These are phyloP conservation scores for Tethea ocularis DNA, from an alignment of 2,888 invertebrate species.

Conservation along the genomic window DNA sequence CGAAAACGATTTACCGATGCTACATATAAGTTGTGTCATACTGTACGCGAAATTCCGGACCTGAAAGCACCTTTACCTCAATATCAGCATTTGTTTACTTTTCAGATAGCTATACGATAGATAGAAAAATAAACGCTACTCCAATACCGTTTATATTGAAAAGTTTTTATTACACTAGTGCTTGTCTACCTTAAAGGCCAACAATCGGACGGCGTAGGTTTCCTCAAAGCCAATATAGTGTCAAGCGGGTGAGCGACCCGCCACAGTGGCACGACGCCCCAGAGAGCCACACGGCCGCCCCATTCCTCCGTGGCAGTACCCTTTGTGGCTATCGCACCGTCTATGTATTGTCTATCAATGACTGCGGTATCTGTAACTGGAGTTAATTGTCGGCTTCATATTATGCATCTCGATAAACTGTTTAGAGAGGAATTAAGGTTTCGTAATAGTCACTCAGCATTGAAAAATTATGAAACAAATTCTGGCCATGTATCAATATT, in stretches of 20 bases:
- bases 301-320: conserved; percentile 63
- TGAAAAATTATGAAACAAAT: too few species aligned
- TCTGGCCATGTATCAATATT: too few species aligned
- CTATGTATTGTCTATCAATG: conserved; percentile 43
- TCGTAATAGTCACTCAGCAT: too few species aligned
- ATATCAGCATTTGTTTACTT: neutral
- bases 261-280: conserved; percentile 73
- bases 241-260: conserved; percentile 63
- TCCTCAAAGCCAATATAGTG: conserved; percentile 63
- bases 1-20: too few species aligned
- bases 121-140: too few species aligned
- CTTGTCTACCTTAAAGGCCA: conserved; percentile 69
- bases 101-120: neutral
- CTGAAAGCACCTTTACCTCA: neutral
- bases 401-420: neutral
- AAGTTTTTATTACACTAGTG: conserved; percentile 5
- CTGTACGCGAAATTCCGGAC: too few species aligned
- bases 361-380: conserved; percentile 22
- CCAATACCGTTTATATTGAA: conserved; percentile 2
- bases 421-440: neutral
- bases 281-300: conserved; percentile 64
- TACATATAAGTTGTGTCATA: too few species aligned
- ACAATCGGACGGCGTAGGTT: conserved; percentile 69
- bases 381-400: conserved; percentile 2
- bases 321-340: conserved; percentile 45